Percentiles rank a stretch among this genome's conserved stretches.
These are phyloP conservation scores for Allygus modestus DNA, from an alignment of 2,888 invertebrate genomes.

Conservation along the genomic window DNA sequence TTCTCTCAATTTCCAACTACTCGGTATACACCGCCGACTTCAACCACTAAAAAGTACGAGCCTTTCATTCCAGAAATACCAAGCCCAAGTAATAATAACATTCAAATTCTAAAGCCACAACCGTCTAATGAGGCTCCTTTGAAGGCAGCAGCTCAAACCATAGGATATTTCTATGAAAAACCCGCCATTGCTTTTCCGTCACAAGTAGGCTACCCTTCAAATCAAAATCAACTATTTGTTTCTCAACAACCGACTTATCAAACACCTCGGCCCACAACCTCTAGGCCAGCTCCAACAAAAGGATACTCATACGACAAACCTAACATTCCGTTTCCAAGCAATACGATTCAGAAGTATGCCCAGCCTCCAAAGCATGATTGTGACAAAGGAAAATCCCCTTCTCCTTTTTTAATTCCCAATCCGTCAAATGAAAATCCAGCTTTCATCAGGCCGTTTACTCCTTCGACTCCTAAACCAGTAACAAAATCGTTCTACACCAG, in stretches of 20 bases:
- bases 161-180: constrained; percentile 15
- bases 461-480: constrained; percentile 17
- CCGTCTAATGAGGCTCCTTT: constrained; percentile 7
- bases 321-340: constrained; percentile 46
- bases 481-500: neutral
- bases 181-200: neutral
- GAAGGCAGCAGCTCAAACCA: constrained; percentile 30
- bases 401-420: constrained; percentile 4
- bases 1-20: constrained; percentile 34
- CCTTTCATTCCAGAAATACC: constrained; percentile 35
- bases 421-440: constrained; percentile 36
- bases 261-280: neutral
- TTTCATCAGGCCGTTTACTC: neutral
- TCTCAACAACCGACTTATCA: constrained; percentile 1
- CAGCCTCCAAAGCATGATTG: constrained; percentile 37
- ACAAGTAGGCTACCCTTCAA: too few species aligned
- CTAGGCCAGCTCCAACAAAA: neutral
- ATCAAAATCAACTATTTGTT: constrained; percentile 26
- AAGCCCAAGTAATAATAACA: constrained; percentile 43
- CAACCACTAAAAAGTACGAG: constrained; percentile 8
- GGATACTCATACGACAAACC: constrained; percentile 48
- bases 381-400: constrained; percentile 2
- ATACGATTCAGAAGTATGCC: constrained; percentile 39
- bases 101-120: constrained; percentile 1
- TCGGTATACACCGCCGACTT: neutral